phyloP scores from a whole-genome alignment of 2,797 vertebrate genomes.

The Clarias fuscus region DNA sequence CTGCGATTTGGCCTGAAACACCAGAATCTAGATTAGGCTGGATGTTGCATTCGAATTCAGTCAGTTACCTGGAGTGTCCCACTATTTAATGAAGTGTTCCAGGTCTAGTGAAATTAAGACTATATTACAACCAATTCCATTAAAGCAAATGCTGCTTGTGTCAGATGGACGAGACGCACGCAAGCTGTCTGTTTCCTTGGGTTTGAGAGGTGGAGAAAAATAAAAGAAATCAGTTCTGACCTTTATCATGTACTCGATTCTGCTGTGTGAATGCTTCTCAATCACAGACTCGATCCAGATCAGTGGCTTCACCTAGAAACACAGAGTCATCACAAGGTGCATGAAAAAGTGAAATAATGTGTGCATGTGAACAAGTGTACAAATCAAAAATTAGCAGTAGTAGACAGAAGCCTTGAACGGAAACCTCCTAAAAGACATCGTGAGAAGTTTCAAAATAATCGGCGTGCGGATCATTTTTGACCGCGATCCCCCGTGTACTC shows the following conservation, averaged over 20 bases:
- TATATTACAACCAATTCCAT: neutral
- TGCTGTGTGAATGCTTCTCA: slow-evolving; percentile 99
- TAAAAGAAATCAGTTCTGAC: slow-evolving; percentile 62
- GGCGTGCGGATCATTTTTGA: too few relatives aligned
- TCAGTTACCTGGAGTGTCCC: neutral
- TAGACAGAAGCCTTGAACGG: too few relatives aligned
- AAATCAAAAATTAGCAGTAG: neutral
- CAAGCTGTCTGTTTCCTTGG: neutral
- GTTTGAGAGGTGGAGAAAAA: neutral
- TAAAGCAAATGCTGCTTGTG: neutral
- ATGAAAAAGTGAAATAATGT: neutral
- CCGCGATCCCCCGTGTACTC: slow-evolving; percentile 58
- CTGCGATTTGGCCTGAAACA: slow-evolving; percentile 91
- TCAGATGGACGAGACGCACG: neutral
- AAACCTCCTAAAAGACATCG: too few relatives aligned
- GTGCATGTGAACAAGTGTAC: neutral
- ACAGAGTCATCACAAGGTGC: slow-evolving; percentile 8
- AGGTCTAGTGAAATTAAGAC: neutral
- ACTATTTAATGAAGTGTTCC: neutral
- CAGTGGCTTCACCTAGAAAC: slow-evolving; percentile 88
- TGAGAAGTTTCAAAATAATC: too few relatives aligned
- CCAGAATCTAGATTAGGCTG: neutral
- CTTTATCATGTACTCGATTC: slow-evolving; percentile 99
- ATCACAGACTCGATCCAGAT: slow-evolving; percentile 99
- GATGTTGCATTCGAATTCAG: neutral